Evolutionary conservation across 2,113 vertebrate genomes (phyloP), one percentile per base, ranked within the genome.

Genomic region (Romanogobio albipinnatus): DNA sequence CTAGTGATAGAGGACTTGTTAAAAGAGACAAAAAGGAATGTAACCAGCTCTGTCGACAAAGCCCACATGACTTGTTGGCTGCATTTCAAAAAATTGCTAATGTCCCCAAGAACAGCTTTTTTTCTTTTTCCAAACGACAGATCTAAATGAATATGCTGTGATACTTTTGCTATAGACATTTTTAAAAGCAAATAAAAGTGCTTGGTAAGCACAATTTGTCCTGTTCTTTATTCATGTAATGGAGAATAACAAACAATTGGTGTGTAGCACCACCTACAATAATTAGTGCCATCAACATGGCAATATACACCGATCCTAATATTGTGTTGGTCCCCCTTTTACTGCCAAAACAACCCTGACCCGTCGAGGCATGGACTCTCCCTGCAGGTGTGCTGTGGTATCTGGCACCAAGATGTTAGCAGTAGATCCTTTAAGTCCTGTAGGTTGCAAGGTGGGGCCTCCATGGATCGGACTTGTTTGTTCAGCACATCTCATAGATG

Each of bases 1-100:
- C 76, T 43, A 26, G 59, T 59, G 49, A 86, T 88, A 76, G 47
- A 81, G 26, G 29, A 66, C n/a, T 66, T 10, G 73, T 33, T 76
- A 66, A 39, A 58, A 70, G 62, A 36, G 64, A 13, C 64, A 64
- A 53, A 81, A 49, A 74, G 29, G 22, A 59, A 70, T 78, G 73
- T 59, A 80, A 80, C 24, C 39, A 62, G 15, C 74, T 74, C 71
- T 49, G 39, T 47, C 1, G 8, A 74, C 15, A 76, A 14, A 76
- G 47, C 26, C n/a, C 19, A 76, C 14, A 53, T 45, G 58, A 22
- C 33, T 39, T 61, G 56, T 26, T 61, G 36, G 13, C 77, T 24
- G 15, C 49, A 76, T 49, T 51, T 19, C 2, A 4, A 53, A 76
- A 53, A 53, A 17, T 4, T 3, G 24, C 24, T 19, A 76, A 74